A percentile compares a stretch with the other conserved stretches of the same genome.
These are phyloP conservation scores for Electrophaes corylata DNA, from an alignment of 2,888 invertebrate genomes.

Conservation along the genomic window DNA sequence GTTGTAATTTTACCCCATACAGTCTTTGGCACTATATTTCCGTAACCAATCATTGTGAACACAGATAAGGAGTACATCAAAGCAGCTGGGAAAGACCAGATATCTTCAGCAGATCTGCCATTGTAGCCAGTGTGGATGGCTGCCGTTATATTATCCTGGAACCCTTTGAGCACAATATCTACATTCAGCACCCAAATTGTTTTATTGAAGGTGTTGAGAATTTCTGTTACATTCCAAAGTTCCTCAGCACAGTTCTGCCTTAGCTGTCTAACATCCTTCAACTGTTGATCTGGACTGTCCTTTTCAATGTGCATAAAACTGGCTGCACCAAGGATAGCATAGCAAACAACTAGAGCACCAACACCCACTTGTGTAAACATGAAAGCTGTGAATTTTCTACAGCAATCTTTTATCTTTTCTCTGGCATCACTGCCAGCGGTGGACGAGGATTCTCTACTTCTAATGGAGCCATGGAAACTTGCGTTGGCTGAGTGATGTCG, in stretches of 20 bases:
- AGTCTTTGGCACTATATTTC: slow-evolving; percentile 93
- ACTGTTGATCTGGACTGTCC: slow-evolving; percentile 79
- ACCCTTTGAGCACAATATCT: slow-evolving; percentile 85
- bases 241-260: slow-evolving; percentile 85
- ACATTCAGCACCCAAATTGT: slow-evolving; percentile 85
- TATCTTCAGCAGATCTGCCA: slow-evolving; percentile 87
- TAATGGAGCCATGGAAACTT: slow-evolving; percentile 84
- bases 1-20: slow-evolving; percentile 93
- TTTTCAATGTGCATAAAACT: slow-evolving; percentile 92
- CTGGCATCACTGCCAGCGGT: slow-evolving; percentile 87
- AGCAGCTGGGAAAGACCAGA: slow-evolving; percentile 95
- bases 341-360: slow-evolving; percentile 93
- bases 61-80: slow-evolving; percentile 95
- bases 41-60: slow-evolving; percentile 96
- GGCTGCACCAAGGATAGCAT: slow-evolving; percentile 93
- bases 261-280: slow-evolving; percentile 77
- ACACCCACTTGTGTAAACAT: slow-evolving; percentile 97
- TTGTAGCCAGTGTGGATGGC: slow-evolving; percentile 89
- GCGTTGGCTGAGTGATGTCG: slow-evolving; percentile 65
- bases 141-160: slow-evolving; percentile 87
- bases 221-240: slow-evolving; percentile 88
- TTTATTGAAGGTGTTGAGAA: slow-evolving; percentile 88
- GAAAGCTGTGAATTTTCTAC: slow-evolving; percentile 93
- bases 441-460: slow-evolving; percentile 87
- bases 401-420: slow-evolving; percentile 93